Evolutionary conservation across 1,140 invertebrate species (phyloP), one percentile per base, ranked within the genome.

Genomic region (Procambarus virginalis): DNA sequence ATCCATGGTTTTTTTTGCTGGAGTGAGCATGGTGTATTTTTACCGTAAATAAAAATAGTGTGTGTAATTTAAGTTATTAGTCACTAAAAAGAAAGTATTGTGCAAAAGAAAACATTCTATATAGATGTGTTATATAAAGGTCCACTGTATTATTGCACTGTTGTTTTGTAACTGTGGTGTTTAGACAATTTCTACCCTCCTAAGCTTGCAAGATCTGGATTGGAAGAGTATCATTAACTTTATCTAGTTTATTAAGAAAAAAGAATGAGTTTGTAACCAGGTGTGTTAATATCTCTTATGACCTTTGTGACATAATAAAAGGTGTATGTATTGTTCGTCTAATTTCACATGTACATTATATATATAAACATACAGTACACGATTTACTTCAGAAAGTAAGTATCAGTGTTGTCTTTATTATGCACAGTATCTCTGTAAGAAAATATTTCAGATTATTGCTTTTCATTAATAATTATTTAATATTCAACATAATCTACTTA

Each of bases 231-330:
- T 2, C 10, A 22, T 70, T 34, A 9, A 22, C 8, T 34, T 68
- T 73, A 73, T 9, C 22, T 34, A 20, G n/a, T 34, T 34, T 73
- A n/a, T 73, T 34, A 34, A 73, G 10, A 73, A 22, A 22, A 73
- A 14, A 9, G 9, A 51, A 58, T 22, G 58, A 80, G 12, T 55
- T 80, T 80, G 78, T 79, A 79, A 80, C 55, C 78, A 80, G 49
- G 20, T 55, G 22, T 80, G 55, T 80, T 80, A 80, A 80, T 14
- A 80, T 55, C 20, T 20, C 34, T 80, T 58, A 55, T 55, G 78
- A 49, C 55, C 49, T 80, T 55, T 80, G 78, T 80, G 78, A 80
- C 55, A 58, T 80, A 80, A 55, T 51, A 80, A 80, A 80, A 80
- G 17, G 14, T 55, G 6, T 55, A 58, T 80, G 78, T 55, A 48